Evolutionary conservation across 1,140 invertebrate genomes (phyloP).

Genomic region (honey bee (Apis mellifera)): DNA sequence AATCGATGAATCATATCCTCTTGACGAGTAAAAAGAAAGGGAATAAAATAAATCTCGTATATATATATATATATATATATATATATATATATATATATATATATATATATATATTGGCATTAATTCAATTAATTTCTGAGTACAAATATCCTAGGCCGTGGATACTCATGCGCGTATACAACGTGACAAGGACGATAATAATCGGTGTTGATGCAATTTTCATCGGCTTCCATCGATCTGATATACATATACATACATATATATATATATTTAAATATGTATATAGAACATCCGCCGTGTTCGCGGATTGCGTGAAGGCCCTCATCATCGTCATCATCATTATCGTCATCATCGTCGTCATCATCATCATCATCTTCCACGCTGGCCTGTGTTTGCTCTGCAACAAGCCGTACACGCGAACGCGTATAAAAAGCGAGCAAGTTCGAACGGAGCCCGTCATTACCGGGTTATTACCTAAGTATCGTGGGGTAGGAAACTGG

Average conservation of each 20-base stretch:
- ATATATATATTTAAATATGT: too few species aligned
- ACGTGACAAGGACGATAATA: conserved; percentile 19
- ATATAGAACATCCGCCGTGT: conserved; percentile 18
- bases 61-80: too few species aligned
- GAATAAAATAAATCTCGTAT: too few species aligned
- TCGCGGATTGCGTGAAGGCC: conserved; percentile 62
- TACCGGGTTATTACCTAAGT: conserved; percentile 77
- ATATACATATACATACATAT: conserved; percentile 14
- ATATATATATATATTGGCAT: neutral
- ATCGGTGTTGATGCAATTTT: conserved; percentile 52
- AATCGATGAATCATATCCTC: conserved; percentile 28
- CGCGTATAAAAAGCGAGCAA: conserved; percentile 69
- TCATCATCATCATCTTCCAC: conserved; percentile 67
- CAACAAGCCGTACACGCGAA: conserved; percentile 51
- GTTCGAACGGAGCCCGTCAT: conserved; percentile 73
- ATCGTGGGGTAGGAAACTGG: conserved; percentile 67
- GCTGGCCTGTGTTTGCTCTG: conserved; percentile 73
- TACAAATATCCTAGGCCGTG: neutral
- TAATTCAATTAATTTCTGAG: conserved; percentile 36
- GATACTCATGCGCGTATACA: neutral
- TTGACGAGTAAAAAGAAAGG: neutral
- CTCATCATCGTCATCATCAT: conserved; percentile 74
- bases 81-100: too few species aligned
- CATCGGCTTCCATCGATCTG: conserved; percentile 44
- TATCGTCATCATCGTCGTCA: conserved; percentile 64